Evolutionary conservation across 2,113 vertebrate genomes (phyloP).

Genomic region (Neotragus moschatus): DNA sequence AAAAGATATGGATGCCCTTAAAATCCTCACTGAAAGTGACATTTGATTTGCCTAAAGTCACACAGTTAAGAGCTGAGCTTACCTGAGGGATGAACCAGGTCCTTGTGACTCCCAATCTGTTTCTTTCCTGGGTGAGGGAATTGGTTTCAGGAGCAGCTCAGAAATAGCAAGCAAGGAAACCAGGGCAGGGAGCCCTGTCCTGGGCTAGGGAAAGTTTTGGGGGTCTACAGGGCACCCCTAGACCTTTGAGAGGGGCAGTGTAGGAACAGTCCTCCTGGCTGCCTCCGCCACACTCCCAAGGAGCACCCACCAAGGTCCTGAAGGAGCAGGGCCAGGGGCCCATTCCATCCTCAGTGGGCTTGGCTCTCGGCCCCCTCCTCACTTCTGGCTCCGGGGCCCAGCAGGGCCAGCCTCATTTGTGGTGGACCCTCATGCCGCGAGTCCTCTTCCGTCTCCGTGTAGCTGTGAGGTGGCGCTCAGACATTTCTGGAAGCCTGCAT

Average conservation of each 20-base stretch:
- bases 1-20: neutral
- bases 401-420: neutral
- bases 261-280: neutral
- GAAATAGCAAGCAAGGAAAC: neutral
- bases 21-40: neutral
- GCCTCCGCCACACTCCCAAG: neutral
- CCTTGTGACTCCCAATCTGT: neutral
- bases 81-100: neutral
- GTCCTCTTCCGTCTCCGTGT: neutral
- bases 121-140: neutral
- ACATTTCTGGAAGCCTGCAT: neutral
- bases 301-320: neutral
- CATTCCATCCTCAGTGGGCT: neutral
- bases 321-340: neutral
- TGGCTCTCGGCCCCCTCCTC: neutral
- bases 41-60: neutral
- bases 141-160: neutral
- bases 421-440: rapidly evolving
- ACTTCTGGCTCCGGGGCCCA: neutral
- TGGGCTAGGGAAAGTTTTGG: neutral
- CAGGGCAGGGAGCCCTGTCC: neutral
- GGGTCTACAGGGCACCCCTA: neutral
- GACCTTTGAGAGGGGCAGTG: neutral
- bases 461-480: neutral
- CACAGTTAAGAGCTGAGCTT: neutral